Base-by-base conservation (phyloP, 2,797 vertebrate species). In the Epinephelus coioides region DNA sequence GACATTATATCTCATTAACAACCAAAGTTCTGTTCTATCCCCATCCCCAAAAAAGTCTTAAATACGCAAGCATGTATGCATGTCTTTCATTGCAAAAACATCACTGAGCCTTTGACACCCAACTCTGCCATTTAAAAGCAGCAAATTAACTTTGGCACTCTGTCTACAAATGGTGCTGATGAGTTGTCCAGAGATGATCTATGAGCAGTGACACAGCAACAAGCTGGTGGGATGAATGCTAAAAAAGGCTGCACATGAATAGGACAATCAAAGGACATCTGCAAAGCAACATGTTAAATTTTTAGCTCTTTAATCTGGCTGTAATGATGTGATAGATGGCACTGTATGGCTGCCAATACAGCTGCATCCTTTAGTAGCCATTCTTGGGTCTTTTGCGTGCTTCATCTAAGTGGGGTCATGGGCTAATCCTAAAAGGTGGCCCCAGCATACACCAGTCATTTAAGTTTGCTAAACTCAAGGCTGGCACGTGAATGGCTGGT, bases 401-500 rank as follows among this genome's bases (percentile, higher is more conserved):
- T 66, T 87, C 69, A 23, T 63, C n/a, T 8, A 63, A 84, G 47
- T 23, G 46, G 65, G 67, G 70, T 78, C 69, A 69, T 0, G 27
- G 54, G 75, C 62, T 87, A 78, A 89, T 79, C 76, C 38, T 15
- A 4, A 10, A 56, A 19, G 23, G 18, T 13, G 34, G 17, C 60
- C 44, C 17, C 10, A 1, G 5, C 46, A 44, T 70, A 50, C 4
- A 56, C 0, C 47, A 44, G 59, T 51, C 13, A 66, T 72, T 80
- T 79, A 69, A 74, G 34, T 47, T n/a, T 18, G 25, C 56, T 55
- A 4, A 56, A 63, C 14, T 38, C n/a, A 61, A 53, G 23, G 50
- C 23, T 8, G 11, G 65, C 51, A 76, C 0, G 13, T 77, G 73
- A 56, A 38, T 30, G 27, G 9, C 13, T 18, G n/a, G 15, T 67